Percentiles rank a stretch among this genome's conserved stretches.
Evolutionary conservation across 2,797 vertebrate genomes (phyloP).

Genomic region (Manis pentadactyla): DNA sequence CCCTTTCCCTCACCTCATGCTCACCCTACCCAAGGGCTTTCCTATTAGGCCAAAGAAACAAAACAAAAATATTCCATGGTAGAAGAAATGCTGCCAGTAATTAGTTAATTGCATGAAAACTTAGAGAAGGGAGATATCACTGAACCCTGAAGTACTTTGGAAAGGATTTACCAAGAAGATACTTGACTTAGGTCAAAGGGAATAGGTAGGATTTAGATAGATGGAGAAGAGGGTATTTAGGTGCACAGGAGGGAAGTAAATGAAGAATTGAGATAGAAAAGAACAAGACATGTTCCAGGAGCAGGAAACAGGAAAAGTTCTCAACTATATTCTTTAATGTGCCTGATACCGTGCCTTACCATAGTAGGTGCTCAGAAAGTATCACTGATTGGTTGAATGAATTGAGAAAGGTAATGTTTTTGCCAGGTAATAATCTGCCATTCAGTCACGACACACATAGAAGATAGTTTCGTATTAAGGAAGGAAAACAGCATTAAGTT

Average conservation of each 20-base stretch:
- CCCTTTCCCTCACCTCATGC: neutral
- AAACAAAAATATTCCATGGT: neutral
- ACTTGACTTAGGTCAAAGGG: neutral
- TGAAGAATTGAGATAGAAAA: conserved; percentile 38
- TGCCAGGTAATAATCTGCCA: neutral
- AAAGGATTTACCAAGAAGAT: conserved; percentile 41
- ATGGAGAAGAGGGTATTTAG: neutral
- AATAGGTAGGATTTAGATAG: conserved; percentile 27
- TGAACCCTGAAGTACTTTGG: conserved; percentile 21
- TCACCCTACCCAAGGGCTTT: neutral
- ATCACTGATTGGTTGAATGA: neutral
- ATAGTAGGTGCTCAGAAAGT: neutral
- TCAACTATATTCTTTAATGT: neutral
- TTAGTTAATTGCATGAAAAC: conserved; percentile 1
- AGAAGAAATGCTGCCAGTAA: neutral
- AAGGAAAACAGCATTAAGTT: neutral
- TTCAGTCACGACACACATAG: neutral
- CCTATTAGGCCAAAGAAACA: neutral
- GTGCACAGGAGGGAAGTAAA: neutral
- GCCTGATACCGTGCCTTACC: neutral
- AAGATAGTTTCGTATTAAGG: conserved; percentile 20
- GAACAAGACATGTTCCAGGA: neutral
- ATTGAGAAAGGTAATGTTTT: conserved; percentile 42
- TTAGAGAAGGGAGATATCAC: conserved; percentile 1
- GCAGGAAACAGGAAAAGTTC: neutral